phyloP scores from a whole-genome alignment of 2,797 vertebrate genomes.

The Taenioides sp. region DNA sequence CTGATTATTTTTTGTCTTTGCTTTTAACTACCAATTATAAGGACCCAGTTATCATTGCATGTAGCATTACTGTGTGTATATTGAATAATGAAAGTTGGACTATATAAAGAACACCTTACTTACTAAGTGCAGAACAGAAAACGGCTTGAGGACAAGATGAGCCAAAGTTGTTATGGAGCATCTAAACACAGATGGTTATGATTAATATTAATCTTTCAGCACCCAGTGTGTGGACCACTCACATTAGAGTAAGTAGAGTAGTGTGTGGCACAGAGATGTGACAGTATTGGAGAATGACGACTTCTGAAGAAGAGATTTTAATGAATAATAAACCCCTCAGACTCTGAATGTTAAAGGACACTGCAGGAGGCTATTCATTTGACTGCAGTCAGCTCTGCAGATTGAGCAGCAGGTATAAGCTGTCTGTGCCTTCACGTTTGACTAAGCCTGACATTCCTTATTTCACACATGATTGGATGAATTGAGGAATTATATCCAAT shows the following conservation, averaged over 20 bases:
- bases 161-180: constrained; percentile 1
- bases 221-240: too few relatives aligned
- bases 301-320: constrained; percentile 33
- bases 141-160: not conserved
- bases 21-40: not conserved
- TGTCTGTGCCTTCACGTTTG: constrained; percentile 51
- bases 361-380: constrained; percentile 58
- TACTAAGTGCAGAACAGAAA: not conserved
- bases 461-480: constrained; percentile 64
- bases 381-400: constrained; percentile 48
- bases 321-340: constrained; percentile 42
- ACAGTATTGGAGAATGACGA: constrained; percentile 29
- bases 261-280: constrained; percentile 24
- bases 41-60: not conserved
- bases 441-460: constrained; percentile 61
- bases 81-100: not conserved
- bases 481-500: constrained; percentile 53
- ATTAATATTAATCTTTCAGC: constrained; percentile 8
- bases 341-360: constrained; percentile 45
- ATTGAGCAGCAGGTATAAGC: constrained; percentile 67
- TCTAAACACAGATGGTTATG: constrained; percentile 12
- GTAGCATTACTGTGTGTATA: not conserved
- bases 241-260: not conserved
- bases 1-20: too few relatives aligned
- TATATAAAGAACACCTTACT: not conserved